Evolutionary conservation across 2,113 vertebrate genomes (phyloP).

Genomic region (Eleginops maclovinus): DNA sequence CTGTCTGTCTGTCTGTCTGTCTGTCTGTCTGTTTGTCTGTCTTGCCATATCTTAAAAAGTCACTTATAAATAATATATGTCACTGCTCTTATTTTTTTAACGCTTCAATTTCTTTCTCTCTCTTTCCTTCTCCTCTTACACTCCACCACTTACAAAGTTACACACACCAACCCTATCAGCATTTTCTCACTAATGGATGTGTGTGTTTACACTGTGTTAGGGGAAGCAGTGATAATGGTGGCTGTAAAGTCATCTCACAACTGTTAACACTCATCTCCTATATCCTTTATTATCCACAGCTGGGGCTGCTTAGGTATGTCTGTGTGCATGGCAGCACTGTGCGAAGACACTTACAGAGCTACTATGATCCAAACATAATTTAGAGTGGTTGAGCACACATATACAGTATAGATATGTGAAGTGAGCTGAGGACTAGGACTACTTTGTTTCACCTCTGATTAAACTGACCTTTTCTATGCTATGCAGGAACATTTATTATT

Average conservation of each 20-base stretch:
- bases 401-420: background rate
- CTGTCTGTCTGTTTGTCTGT: conserved; percentile 32
- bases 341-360: background rate
- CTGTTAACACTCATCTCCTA: conserved; percentile 60
- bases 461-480: background rate
- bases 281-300: conserved; percentile 62
- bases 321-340: background rate
- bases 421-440: background rate
- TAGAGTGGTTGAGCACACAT: background rate
- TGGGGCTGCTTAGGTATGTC: conserved; percentile 34
- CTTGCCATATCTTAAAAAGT: conserved; percentile 47
- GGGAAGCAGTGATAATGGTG: conserved; percentile 58
- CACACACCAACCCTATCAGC: conserved; percentile 34
- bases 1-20: conserved; percentile 24
- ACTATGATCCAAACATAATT: background rate
- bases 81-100: conserved; percentile 1
- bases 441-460: background rate
- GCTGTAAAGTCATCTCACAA: conserved; percentile 65
- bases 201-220: conserved; percentile 61
- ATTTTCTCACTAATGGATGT: conserved; percentile 61
- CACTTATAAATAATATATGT: conserved; percentile 40
- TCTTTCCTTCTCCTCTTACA: background rate
- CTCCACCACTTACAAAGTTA: conserved; percentile 13
- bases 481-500: background rate
- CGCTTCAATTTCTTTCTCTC: conserved; percentile 7